Evolutionary conservation across 2,113 vertebrate genomes (phyloP).

Genomic region (Spheniscus mendiculus): DNA sequence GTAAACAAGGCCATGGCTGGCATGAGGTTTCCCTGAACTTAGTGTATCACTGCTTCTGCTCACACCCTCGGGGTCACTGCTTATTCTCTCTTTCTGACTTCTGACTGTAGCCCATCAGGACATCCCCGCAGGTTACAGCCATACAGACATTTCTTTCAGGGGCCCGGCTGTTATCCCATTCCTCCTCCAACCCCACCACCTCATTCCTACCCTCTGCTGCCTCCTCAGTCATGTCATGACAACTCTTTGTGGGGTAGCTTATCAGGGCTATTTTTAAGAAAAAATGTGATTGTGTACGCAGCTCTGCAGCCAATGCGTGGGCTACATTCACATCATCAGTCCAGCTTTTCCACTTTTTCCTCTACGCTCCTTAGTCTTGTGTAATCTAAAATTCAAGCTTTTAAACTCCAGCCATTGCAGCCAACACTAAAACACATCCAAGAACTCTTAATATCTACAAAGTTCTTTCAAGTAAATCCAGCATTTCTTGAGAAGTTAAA

Average conservation of each 20-base stretch:
- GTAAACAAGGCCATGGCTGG: background rate
- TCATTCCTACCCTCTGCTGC: background rate
- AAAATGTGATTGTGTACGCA: background rate
- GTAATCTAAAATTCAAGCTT: slow-evolving; percentile 23
- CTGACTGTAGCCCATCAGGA: background rate
- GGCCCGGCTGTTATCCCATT: background rate
- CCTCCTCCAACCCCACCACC: background rate
- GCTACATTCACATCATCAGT: background rate
- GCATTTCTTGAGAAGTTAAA: slow-evolving; percentile 41
- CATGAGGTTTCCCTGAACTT: background rate
- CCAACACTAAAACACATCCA: slow-evolving; percentile 29
- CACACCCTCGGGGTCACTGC: fast-evolving
- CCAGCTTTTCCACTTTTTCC: background rate
- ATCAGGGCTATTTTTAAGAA: background rate
- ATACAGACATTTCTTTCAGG: background rate
- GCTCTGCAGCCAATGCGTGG: background rate
- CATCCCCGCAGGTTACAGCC: background rate
- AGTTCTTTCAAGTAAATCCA: slow-evolving; percentile 62
- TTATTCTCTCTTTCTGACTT: background rate
- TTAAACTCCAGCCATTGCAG: slow-evolving; percentile 17
- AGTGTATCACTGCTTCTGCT: background rate
- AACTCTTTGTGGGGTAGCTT: background rate
- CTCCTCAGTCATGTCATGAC: background rate
- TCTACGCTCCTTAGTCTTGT: background rate
- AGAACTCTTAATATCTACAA: slow-evolving; percentile 11